A percentile compares a stretch with the other conserved stretches of the same genome.
phyloP scores from a whole-genome alignment of 2,113 vertebrate genomes.

The Ceratotherium simum region DNA sequence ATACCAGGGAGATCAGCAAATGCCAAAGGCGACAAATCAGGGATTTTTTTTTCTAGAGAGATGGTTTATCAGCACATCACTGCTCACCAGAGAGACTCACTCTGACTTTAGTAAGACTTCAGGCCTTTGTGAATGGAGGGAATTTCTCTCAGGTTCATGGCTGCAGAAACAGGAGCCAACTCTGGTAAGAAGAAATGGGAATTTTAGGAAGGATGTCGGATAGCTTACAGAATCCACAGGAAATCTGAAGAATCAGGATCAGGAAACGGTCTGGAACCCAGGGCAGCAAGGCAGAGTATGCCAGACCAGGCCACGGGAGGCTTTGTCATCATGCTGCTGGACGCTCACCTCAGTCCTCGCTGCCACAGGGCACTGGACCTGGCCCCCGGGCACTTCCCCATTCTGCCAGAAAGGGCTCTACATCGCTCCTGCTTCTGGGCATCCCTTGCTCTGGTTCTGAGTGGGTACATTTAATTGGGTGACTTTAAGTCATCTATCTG shows the following conservation, averaged over 20 bases:
- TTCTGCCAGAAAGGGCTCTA: background rate
- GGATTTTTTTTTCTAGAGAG: background rate
- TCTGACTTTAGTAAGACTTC: background rate
- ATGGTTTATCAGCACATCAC: background rate
- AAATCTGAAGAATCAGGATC: background rate
- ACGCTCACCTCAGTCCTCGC: accelerated
- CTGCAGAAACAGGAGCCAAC: background rate
- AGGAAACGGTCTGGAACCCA: background rate
- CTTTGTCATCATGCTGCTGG: background rate
- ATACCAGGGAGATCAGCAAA: background rate
- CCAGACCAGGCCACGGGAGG: background rate
- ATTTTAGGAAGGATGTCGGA: background rate
- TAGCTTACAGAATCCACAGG: background rate
- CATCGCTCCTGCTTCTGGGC: background rate
- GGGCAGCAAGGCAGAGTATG: accelerated
- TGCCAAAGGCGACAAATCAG: background rate
- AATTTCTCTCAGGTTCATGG: background rate
- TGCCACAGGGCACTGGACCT: background rate
- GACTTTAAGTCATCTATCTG: background rate
- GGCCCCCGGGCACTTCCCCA: accelerated
- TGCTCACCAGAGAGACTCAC: background rate
- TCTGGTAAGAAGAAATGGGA: background rate
- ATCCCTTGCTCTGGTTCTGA: background rate
- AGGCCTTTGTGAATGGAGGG: background rate
- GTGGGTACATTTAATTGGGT: background rate